phyloP scores from a whole-genome alignment of 2,113 vertebrate species.

The Nycticebus coucang region DNA sequence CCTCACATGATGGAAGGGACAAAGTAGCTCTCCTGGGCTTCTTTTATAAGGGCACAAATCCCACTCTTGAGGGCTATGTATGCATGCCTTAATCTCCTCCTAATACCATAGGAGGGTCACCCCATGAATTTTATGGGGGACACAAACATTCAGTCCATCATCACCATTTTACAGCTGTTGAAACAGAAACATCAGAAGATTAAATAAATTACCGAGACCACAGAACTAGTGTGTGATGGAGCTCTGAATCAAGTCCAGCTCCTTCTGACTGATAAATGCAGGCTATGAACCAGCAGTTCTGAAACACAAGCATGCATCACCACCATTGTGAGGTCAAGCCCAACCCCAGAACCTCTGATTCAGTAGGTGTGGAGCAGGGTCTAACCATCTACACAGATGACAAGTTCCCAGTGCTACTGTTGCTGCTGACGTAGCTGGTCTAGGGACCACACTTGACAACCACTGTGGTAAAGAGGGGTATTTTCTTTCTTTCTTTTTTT shows the following conservation, averaged over 20 bases:
- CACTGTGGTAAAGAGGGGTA: neutral
- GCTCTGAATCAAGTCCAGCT: neutral
- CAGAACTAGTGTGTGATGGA: neutral
- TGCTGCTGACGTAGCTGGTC: neutral
- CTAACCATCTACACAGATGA: neutral
- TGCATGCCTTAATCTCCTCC: neutral
- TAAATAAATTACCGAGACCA: neutral
- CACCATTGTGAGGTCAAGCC: constrained; percentile 22
- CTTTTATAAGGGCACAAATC: neutral
- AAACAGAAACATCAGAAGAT: constrained; percentile 21
- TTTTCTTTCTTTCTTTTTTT: neutral
- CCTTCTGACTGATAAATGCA: neutral
- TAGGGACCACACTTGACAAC: neutral
- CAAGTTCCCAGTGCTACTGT: neutral
- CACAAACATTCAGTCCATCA: neutral
- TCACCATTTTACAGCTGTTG: neutral
- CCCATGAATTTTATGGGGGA: neutral
- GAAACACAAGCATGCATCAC: neutral
- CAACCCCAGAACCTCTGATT: constrained; percentile 29
- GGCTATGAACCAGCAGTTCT: neutral
- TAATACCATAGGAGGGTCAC: neutral
- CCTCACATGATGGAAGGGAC: neutral
- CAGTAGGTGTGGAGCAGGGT: neutral
- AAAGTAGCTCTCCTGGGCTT: neutral
- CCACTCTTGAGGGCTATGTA: neutral